Evolutionary conservation across 2,888 invertebrate species (phyloP).

Genomic region (Neoaliturus tenellus): DNA sequence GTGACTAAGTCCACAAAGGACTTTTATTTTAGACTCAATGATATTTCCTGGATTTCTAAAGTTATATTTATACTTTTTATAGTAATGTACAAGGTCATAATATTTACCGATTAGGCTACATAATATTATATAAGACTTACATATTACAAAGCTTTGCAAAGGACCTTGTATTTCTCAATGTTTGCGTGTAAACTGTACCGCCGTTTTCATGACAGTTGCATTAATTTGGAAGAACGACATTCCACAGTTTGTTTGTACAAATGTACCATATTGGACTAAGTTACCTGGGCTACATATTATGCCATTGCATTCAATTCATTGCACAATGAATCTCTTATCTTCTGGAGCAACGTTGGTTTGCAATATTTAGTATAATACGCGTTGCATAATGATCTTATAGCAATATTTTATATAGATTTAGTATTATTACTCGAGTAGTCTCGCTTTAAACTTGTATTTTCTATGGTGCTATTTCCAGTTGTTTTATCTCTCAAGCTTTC

Average conservation of each 20-base stretch:
- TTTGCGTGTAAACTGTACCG: no score
- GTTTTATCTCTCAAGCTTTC: constrained; percentile 7
- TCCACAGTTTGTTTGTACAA: constrained; percentile 2
- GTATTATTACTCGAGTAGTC: neutral
- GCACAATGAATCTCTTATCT: constrained; percentile 4
- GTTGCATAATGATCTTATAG: constrained; percentile 22
- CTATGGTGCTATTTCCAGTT: constrained; percentile 27
- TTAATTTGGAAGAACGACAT: constrained; percentile 18
- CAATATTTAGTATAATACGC: neutral
- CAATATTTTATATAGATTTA: constrained; percentile 31
- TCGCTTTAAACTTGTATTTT: neutral
- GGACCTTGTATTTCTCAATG: no score
- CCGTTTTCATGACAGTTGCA: neutral
- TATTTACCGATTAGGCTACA: no score
- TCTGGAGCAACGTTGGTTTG: neutral
- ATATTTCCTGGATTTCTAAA: no score
- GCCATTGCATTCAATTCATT: constrained; percentile 7
- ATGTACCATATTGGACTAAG: constrained; percentile 27
- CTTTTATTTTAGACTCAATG: neutral
- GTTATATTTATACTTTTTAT: neutral
- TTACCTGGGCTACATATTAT: neutral
- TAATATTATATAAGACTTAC: no score
- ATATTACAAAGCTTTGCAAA: no score
- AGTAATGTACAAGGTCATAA: no score
- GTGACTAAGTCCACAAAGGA: constrained; percentile 5